Evolutionary conservation across 2,113 vertebrate species (phyloP).

Genomic region (Capreolus pygargus): DNA sequence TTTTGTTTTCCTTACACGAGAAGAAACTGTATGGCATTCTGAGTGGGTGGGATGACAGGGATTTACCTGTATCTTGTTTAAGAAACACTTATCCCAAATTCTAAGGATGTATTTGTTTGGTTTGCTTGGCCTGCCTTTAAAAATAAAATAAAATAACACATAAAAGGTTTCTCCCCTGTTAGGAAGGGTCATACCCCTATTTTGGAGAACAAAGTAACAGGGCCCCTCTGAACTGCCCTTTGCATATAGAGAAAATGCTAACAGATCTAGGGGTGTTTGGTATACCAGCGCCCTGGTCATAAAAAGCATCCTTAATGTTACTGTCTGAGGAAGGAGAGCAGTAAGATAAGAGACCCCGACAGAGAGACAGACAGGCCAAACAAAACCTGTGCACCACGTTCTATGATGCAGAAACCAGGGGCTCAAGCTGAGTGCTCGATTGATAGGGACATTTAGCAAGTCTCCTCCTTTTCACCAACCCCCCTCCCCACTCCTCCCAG

Average conservation of each 20-base stretch:
- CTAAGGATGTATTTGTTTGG: not conserved
- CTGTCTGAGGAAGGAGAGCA: not conserved
- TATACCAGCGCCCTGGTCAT: not conserved
- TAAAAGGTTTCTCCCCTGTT: not conserved
- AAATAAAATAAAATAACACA: not conserved
- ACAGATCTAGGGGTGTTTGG: not conserved
- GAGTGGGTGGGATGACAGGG: no score
- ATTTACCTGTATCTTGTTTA: not conserved
- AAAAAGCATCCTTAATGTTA: not conserved
- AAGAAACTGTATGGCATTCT: fast-evolving
- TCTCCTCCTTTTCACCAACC: not conserved
- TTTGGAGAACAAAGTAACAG: not conserved
- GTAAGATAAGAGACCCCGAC: not conserved
- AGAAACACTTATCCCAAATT: not conserved
- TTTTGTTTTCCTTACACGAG: not conserved
- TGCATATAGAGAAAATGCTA: not conserved
- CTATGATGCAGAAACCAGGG: not conserved
- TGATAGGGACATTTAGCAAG: not conserved
- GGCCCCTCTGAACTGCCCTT: not conserved
- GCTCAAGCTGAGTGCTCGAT: not conserved
- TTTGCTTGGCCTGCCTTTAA: not conserved
- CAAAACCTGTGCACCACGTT: not conserved
- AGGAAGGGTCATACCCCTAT: not conserved
- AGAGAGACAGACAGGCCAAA: not conserved
- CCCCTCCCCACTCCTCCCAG: no score